Evolutionary conservation across 2,797 vertebrate genomes (phyloP).

Genomic region (Squalus acanthias): DNA sequence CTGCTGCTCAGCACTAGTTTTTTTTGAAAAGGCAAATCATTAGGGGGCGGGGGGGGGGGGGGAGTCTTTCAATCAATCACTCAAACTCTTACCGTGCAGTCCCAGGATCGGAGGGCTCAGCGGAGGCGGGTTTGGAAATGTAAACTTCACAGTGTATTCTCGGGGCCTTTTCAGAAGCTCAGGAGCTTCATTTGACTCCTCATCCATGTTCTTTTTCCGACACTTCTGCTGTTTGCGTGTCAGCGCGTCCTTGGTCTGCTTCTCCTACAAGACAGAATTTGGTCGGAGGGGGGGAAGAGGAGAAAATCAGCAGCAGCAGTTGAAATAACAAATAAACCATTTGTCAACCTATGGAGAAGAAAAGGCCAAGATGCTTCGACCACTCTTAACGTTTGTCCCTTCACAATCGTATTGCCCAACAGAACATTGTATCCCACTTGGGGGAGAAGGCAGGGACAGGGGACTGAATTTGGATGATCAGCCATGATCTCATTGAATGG

Average conservation of each 20-base stretch:
- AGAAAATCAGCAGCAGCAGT: no score
- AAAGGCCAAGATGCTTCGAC: background rate
- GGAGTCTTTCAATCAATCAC: background rate
- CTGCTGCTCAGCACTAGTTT: background rate
- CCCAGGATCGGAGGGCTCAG: constrained; percentile 85
- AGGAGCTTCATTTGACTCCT: constrained; percentile 68
- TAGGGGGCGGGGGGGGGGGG: background rate
- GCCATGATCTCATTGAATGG: background rate
- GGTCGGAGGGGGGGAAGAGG: background rate
- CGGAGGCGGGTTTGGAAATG: constrained; percentile 81
- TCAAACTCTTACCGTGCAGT: constrained; percentile 66
- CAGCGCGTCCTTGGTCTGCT: constrained; percentile 79
- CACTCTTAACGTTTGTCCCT: background rate
- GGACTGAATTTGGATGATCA: background rate
- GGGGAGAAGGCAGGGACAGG: background rate
- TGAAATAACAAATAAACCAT: background rate
- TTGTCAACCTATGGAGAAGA: background rate
- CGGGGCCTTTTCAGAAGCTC: constrained; percentile 80
- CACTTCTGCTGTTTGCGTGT: constrained; percentile 85
- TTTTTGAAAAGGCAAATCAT: background rate
- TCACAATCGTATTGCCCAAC: background rate
- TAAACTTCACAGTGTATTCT: constrained; percentile 88
- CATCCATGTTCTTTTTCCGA: constrained; percentile 69
- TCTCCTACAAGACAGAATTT: constrained; percentile 63
- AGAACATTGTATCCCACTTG: background rate